Evolutionary conservation across 1,140 invertebrate species (phyloP), one percentile per base, ranked within the genome.

Genomic region (Ctenoplectra terminalis): DNA sequence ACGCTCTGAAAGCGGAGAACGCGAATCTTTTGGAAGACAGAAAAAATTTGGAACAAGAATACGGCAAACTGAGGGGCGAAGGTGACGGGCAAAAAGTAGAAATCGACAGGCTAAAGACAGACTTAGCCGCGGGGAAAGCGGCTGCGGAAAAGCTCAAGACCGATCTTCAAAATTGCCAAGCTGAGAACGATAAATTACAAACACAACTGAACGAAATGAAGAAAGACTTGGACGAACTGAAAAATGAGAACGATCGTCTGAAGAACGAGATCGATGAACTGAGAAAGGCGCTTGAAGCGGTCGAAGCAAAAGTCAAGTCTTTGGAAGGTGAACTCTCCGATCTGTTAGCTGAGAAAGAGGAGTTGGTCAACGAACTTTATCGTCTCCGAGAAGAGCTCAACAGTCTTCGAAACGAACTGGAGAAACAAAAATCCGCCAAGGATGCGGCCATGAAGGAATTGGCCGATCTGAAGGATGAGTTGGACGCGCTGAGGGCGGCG

Each of bases 331-430:
- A 84, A 23, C 8, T 83, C 9, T 34, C 56, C 0, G 58, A 77
- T 17, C 52, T 84, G 29, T 9, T 63, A 5, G 56, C 54, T 0
- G 89, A 90, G 67, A 90, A 81, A n/a, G 15, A 64, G 20, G 83
- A 82, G 31, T 74, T 86, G 37, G 15, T 88, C 31, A 67, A 61
- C 13, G 87, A 88, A 67, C 66, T 90, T 7, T 56, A 85, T 8
- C 60, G 52, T 48, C 58, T 84, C 8, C 80, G 87, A 31, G 58
- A 56, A 31, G 77, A 87, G 67, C 31, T 86, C 31, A 58, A 37
- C n/a, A 72, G 79, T 26, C 64, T 88, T 9, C 34, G 31, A 29
- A 77, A 84, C 58, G 72, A 89, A 64, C 8, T 83, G 40, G 40
- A 52, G 0, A 76, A 67, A 26, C 64, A 70, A n/a, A 76, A 72